phyloP scores from a whole-genome alignment of 2,113 vertebrate species.

The Hiodon alosoides region DNA sequence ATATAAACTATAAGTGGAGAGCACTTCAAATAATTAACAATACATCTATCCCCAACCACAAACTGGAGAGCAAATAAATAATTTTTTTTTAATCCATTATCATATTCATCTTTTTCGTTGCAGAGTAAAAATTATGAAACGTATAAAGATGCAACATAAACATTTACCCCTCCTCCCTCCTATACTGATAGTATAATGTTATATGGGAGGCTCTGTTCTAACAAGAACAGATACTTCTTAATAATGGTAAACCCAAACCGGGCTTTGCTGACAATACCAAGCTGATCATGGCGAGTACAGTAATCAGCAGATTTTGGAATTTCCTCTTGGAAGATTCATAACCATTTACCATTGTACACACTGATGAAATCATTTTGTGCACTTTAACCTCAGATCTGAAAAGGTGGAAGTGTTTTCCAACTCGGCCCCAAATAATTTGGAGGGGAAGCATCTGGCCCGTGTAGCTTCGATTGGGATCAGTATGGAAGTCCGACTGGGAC shows the following conservation, averaged over 20 bases:
- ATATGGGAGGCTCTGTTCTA: background rate
- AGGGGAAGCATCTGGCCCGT: slow-evolving; percentile 69
- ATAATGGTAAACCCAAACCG: background rate
- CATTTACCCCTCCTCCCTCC: background rate
- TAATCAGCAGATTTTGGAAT: background rate
- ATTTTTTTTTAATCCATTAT: slow-evolving; percentile 10
- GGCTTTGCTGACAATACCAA: background rate
- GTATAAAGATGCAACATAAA: background rate
- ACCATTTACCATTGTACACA: background rate
- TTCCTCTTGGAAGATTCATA: background rate
- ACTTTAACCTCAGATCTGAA: slow-evolving; percentile 38
- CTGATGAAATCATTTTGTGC: slow-evolving; percentile 27
- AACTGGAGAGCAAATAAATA: background rate
- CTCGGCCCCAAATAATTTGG: slow-evolving; percentile 57
- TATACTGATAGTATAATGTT: background rate
- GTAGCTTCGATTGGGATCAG: slow-evolving; percentile 63
- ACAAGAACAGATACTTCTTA: background rate
- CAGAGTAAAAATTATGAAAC: background rate
- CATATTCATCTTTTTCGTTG: background rate
- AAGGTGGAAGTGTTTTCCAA: slow-evolving; percentile 46
- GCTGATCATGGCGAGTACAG: background rate
- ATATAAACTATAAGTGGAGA: slow-evolving; percentile 15
- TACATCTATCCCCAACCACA: background rate
- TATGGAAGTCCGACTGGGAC: slow-evolving; percentile 53
- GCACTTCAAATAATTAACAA: background rate